These are phyloP conservation scores for Pangasianodon gigas DNA, from an alignment of 2,113 vertebrate species.

Conservation along the genomic window DNA sequence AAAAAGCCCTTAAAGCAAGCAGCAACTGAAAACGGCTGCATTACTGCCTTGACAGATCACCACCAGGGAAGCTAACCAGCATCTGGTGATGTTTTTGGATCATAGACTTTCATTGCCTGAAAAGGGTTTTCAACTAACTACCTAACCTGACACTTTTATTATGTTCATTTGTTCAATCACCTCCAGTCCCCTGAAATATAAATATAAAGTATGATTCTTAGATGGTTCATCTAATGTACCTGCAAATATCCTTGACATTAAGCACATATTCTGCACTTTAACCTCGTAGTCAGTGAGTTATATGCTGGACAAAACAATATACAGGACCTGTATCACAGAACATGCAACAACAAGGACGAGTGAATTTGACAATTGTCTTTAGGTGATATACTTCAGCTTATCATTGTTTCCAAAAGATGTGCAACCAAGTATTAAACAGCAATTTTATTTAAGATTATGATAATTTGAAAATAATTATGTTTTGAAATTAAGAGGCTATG, in stretches of 20 bases:
- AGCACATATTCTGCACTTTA: too few relatives aligned
- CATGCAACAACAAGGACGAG: not conserved
- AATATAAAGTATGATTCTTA: too few relatives aligned
- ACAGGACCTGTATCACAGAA: not conserved
- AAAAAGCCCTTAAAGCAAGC: not conserved
- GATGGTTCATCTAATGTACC: too few relatives aligned
- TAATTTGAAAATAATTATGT: not conserved
- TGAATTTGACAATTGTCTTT: not conserved
- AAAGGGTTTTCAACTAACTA: not conserved
- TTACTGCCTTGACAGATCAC: not conserved
- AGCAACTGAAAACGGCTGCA: not conserved
- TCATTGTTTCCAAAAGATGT: not conserved
- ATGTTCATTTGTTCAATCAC: not conserved
- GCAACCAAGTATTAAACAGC: not conserved
- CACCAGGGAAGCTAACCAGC: not conserved
- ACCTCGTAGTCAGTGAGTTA: not conserved
- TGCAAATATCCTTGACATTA: not conserved
- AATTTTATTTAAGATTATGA: not conserved
- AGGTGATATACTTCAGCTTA: not conserved
- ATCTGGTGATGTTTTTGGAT: not conserved
- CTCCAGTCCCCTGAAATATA: not conserved
- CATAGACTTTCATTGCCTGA: not conserved
- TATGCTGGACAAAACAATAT: not conserved
- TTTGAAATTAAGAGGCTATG: not conserved
- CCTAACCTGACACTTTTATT: not conserved